Evolutionary conservation across 2,113 vertebrate genomes (phyloP).

Genomic region (Pachypanchax playfairii): DNA sequence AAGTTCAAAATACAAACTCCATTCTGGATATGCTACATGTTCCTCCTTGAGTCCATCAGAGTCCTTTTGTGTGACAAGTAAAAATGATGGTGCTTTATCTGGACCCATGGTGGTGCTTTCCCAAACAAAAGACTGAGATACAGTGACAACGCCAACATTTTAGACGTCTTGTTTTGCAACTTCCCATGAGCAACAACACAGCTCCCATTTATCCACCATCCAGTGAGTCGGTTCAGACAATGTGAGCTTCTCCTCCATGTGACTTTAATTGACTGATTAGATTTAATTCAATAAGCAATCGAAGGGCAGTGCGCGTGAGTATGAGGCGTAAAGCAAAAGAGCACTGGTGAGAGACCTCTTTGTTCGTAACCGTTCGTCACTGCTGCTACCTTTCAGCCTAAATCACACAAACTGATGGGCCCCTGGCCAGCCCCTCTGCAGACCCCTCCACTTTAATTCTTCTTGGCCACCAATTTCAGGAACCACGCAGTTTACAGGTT

Average conservation of each 20-base stretch:
- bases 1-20: too few species aligned
- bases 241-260: conserved; percentile 75
- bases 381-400: conserved; percentile 68
- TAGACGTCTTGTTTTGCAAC: conserved; percentile 69
- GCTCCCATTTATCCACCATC: conserved; percentile 55
- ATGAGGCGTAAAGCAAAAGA: conserved; percentile 78
- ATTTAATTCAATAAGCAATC: conserved; percentile 81
- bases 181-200: conserved; percentile 74
- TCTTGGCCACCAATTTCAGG: conserved; percentile 54
- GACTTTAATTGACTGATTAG: conserved; percentile 83
- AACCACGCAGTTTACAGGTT: conserved; percentile 58
- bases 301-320: conserved; percentile 76
- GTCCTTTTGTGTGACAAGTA: conserved; percentile 4
- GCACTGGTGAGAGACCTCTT: conserved; percentile 72
- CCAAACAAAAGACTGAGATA: conserved; percentile 29
- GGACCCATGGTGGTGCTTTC: conserved; percentile 38
- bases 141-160: conserved; percentile 42
- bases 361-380: conserved; percentile 65
- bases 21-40: too few species aligned
- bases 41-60: neutral
- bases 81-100: conserved; percentile 23
- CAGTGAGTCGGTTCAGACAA: conserved; percentile 52
- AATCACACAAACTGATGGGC: conserved; percentile 66
- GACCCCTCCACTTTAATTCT: conserved; percentile 57
- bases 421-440: conserved; percentile 57